Conservation (phyloP, 1,140 invertebrate genomes). For the Linepithema humile region DNA sequence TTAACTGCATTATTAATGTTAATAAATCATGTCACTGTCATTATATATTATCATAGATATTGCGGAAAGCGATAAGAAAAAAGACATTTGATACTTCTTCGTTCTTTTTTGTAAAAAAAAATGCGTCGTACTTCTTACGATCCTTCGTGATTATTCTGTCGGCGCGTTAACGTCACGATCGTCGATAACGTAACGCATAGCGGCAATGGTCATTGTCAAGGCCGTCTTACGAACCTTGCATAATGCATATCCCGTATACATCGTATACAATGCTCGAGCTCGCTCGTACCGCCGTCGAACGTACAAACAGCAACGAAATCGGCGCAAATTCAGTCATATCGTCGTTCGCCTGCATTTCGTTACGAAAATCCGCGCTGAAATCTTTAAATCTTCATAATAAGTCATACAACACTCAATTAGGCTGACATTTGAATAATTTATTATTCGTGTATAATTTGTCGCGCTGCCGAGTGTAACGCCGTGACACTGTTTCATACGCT, state of each 20-base stretch:
- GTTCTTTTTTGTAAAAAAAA: neutral
- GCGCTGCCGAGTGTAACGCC: neutral
- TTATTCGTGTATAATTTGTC: neutral
- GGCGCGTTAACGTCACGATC: constrained; percentile 53
- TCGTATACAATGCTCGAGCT: too few relatives aligned
- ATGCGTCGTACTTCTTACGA: neutral
- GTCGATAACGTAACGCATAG: constrained; percentile 24
- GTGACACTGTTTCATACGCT: neutral
- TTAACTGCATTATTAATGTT: too few relatives aligned
- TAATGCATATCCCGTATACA: constrained; percentile 49
- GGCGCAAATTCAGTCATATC: neutral
- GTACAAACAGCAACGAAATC: neutral
- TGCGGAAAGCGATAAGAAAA: too few relatives aligned
- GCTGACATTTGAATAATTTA: neutral
- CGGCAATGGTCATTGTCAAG: constrained; percentile 71
- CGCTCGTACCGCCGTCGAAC: neutral
- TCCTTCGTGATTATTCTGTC: constrained; percentile 27
- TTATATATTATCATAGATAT: too few relatives aligned
- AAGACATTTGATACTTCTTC: neutral
- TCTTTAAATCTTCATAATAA: constrained; percentile 20
- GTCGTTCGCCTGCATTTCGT: neutral
- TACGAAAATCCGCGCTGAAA: neutral
- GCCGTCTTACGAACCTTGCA: constrained; percentile 61
- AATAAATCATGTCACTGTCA: too few relatives aligned
- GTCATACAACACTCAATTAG: neutral